These are phyloP conservation scores for Gracilinanus agilis DNA, from an alignment of 2,113 vertebrate species.

Conservation along the genomic window DNA sequence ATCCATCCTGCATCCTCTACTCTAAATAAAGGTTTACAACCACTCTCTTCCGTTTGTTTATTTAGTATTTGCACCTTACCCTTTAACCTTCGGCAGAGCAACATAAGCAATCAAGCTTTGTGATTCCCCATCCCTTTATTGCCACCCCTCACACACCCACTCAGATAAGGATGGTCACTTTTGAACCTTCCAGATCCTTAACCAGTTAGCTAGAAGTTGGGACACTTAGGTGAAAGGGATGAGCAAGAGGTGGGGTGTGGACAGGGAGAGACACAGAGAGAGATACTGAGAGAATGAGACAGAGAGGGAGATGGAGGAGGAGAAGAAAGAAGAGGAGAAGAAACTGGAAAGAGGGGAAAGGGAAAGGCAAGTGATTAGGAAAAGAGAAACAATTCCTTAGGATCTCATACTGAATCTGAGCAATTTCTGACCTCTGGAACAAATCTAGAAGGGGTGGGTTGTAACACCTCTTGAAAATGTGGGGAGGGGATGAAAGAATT, in stretches of 20 bases:
- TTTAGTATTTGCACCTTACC: background rate
- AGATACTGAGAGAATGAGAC: no score
- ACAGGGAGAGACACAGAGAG: no score
- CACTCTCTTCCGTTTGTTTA: constrained; percentile 41
- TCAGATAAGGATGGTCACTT: constrained; percentile 50
- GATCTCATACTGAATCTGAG: background rate
- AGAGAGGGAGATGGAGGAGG: background rate
- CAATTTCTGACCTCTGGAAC: constrained; percentile 41
- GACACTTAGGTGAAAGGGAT: constrained; percentile 33
- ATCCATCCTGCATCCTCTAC: constrained; percentile 4
- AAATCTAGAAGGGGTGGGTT: constrained; percentile 33
- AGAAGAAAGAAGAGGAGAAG: background rate
- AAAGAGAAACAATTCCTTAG: background rate
- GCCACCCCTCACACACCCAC: constrained; percentile 11
- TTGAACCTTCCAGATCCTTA: constrained; percentile 66
- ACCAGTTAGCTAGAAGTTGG: no score
- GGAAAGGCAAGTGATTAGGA: background rate
- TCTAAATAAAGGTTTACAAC: constrained; percentile 4
- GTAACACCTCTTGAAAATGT: constrained; percentile 34
- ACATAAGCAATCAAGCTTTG: no score
- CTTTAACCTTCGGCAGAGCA: background rate
- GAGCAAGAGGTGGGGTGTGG: no score
- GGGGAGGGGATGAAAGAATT: constrained; percentile 43
- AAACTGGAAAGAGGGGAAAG: background rate
- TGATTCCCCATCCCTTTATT: constrained; percentile 10